Base-by-base conservation (phyloP, 2,888 invertebrate genomes). In the Athripsodes cinereus region DNA sequence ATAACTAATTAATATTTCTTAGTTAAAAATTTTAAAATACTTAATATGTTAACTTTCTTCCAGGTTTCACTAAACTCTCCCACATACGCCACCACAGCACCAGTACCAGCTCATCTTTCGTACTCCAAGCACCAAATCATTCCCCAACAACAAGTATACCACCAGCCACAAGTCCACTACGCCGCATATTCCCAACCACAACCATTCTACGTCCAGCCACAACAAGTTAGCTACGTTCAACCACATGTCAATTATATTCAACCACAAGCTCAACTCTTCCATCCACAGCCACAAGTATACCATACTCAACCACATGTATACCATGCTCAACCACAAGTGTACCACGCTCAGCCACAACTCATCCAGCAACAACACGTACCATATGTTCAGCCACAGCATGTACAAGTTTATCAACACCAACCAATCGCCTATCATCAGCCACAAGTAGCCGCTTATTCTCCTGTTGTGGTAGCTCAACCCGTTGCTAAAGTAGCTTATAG, bases 31-130 rank as follows among this genome's bases (percentile, higher is more conserved):
- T n/a, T n/a, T n/a, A n/a, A n/a, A n/a, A n/a, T n/a, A n/a, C n/a
- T n/a, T n/a, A n/a, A n/a, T n/a, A n/a, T n/a, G n/a, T n/a, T n/a
- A n/a, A n/a, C 26, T 26, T 26, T 26, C 2, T 68, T 65, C 31
- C 72, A 76, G 76, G 62, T 70, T 20, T 67, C 69, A 26, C 66
- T 47, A 22, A 53, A 70, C 35, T 71, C 73, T 6, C 70, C 59
- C 1, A 53, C 69, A 19, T 75, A 73, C 62, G 72, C 76, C 64
- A 69, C 76, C 20, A 74, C 74, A 21, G 68, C 69, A 2, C 72
- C 74, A 10, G 68, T 76, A 20, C 69, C 71, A 19, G 73, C 76
- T 6, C 72, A 74, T 60, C 67, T 75, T 35, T 73, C 73, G 1
- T 74, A 75, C 66, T 64, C 71, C 1, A 74, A 74, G 52, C 71